Evolutionary conservation across 1,140 invertebrate species (phyloP), one percentile per base, ranked within the genome.

Genomic region (Panagrolaimus sp.): DNA sequence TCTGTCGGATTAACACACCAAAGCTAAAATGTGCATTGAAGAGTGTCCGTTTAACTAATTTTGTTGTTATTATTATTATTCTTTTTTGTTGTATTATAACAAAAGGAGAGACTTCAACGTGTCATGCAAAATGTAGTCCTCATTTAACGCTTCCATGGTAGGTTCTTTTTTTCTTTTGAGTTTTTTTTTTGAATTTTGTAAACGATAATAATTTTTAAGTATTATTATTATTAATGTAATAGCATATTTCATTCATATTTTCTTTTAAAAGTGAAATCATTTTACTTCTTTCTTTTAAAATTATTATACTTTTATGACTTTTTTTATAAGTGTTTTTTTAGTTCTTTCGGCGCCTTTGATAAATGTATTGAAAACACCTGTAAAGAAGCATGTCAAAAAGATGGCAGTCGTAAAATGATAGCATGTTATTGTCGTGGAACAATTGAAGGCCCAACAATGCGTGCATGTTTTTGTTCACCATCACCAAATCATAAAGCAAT

Each of bases 101-200:
- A 38, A 38, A 38, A 38, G 31, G 2, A 2, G 31, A 38, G 7
- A 11, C 51, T 13, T 57, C 27, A 9, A 16, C 27, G 14, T 68
- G 69, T 47, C 68, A 74, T 13, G 70, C 70, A 25, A 46, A 31
- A 73, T 72, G 70, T 74, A 73, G 70, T 68, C 70, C 70, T 11
- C 53, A 51, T 57, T 61, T 72, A 8, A 72, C 70, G 5, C 72
- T 72, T 25, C 70, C 70, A 9, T 72, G 70, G 70, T 74, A 53
- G 27, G 69, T 57, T 20, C 11, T 11, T 57, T 16, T 57, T 57
- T 57, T n/a, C n/a, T 38, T 38, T 38, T 2, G 31, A 38, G 7
- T 38, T 38, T 38, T 38, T 38, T 38, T 38, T 2, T 7, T 38
- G 31, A 4, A 38, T 2, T 38, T 38, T 4, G 7, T 38, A 4